These are phyloP conservation scores for Myiotriccus ornatus DNA, from an alignment of 2,797 vertebrate genomes.

Conservation along the genomic window DNA sequence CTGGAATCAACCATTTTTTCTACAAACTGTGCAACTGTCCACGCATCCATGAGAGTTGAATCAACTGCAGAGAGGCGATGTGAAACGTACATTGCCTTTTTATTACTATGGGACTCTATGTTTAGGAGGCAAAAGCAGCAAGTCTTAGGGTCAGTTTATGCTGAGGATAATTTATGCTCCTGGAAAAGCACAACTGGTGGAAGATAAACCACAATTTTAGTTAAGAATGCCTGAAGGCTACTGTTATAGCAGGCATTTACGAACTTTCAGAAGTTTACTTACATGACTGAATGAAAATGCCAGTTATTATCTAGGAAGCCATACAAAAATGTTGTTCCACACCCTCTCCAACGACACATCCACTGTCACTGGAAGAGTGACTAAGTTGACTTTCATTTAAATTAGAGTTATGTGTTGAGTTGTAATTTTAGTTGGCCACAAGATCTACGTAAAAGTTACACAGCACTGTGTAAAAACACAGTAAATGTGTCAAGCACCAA, in stretches of 20 bases:
- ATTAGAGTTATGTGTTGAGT: not conserved
- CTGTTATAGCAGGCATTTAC: not conserved
- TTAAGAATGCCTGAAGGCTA: not conserved
- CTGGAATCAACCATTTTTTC: not conserved
- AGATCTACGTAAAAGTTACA: not conserved
- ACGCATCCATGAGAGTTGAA: accelerated
- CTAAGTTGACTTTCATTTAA: not conserved
- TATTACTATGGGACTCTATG: not conserved
- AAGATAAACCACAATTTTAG: not conserved
- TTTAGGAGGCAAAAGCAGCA: not conserved
- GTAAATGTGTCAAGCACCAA: not conserved
- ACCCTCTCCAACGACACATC: not conserved
- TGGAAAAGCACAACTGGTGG: not conserved
- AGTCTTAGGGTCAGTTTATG: not conserved
- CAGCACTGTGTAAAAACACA: not conserved
- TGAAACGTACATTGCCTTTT: not conserved
- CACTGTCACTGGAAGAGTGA: not conserved
- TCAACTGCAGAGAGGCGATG: not conserved
- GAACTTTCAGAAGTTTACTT: not conserved
- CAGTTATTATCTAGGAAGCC: not conserved
- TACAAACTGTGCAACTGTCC: not conserved
- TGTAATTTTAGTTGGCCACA: not conserved
- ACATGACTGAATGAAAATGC: not conserved
- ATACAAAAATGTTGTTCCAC: not conserved
- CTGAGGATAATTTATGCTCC: not conserved